These are phyloP conservation scores for Eulemur albifrons DNA, from an alignment of 2,797 vertebrate genomes.

Conservation along the genomic window DNA sequence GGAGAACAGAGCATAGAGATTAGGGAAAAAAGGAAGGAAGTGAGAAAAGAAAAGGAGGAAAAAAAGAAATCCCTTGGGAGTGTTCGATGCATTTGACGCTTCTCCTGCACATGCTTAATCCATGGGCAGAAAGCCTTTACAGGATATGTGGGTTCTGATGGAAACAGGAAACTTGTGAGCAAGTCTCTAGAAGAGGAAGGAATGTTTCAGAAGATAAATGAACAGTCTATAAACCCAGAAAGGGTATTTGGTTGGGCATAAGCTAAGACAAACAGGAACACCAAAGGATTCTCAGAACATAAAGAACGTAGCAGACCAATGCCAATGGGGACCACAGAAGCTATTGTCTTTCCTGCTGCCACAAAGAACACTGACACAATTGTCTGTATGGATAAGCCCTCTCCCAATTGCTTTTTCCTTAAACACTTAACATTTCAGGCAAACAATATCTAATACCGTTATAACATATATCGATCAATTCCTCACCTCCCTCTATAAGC, in stretches of 20 bases:
- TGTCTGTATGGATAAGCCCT: neutral
- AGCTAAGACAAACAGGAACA: constrained; percentile 12
- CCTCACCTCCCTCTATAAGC: neutral
- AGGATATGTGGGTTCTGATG: neutral
- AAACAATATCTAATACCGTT: neutral
- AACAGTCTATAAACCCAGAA: neutral
- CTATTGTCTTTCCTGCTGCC: neutral
- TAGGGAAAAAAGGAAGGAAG: constrained; percentile 38
- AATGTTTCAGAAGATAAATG: constrained; percentile 60
- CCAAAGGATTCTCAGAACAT: neutral
- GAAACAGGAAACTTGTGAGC: constrained; percentile 50
- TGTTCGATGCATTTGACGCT: accelerated
- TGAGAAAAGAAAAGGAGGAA: constrained; percentile 1
- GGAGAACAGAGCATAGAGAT: constrained; percentile 24
- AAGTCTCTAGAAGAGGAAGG: constrained; percentile 41
- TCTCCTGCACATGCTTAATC: accelerated
- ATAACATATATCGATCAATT: neutral
- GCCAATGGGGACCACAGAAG: neutral
- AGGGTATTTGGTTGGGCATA: neutral
- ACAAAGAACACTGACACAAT: neutral
- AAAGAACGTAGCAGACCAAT: accelerated
- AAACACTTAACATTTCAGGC: neutral
- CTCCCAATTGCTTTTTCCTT: neutral
- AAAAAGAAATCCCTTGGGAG: neutral
- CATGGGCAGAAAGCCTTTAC: neutral